Base-by-base conservation (phyloP, 2,797 vertebrate species). In the Danio aesculapii region DNA sequence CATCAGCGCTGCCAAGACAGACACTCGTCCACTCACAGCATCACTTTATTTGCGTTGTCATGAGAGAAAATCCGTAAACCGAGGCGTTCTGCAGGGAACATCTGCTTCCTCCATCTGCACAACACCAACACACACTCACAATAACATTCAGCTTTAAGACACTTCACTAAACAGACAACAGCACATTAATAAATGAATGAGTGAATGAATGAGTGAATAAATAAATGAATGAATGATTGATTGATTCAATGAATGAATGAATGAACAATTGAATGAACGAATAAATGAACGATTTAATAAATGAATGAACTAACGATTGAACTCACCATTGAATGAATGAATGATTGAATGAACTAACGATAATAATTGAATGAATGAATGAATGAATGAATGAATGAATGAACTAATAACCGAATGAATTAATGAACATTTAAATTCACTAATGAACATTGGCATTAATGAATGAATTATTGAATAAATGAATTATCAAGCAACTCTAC, bases 21-120 rank as follows among this genome's bases (percentile, higher is more conserved):
- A 87, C 63, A 87, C 87, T 90, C 74, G 73, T 86, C 90, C 88
- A 88, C 90, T 86, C 91, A 86, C 90, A 88, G 88, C 90, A 92
- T 89, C 89, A 88, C 91, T 93, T 93, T 92, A 93, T 93, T 93
- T 93, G 92, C 92, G 92, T 93, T 88, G 90, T 92, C 90, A 88
- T 90, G 84, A 90, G 91, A 87, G 90, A 90, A 92, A 89, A 92
- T 92, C 90, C 91, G 80, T 84, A 92, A 92, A 93, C 77, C 90
- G 91, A 92, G 91, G 88, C 89, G 90, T 88, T 85, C 91, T 77
- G 68, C 90, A 91, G 93, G 87, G 85, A 91, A 90, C 91, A 91
- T 91, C 93, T 95, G 95, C 90, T 91, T 85, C 83, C 43, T 17
- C 93, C 94, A 93, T 94, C 92, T 93, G 94, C 73, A 82, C 75